Base-by-base conservation (phyloP, 2,113 vertebrate genomes). In the Anseranas semipalmata region DNA sequence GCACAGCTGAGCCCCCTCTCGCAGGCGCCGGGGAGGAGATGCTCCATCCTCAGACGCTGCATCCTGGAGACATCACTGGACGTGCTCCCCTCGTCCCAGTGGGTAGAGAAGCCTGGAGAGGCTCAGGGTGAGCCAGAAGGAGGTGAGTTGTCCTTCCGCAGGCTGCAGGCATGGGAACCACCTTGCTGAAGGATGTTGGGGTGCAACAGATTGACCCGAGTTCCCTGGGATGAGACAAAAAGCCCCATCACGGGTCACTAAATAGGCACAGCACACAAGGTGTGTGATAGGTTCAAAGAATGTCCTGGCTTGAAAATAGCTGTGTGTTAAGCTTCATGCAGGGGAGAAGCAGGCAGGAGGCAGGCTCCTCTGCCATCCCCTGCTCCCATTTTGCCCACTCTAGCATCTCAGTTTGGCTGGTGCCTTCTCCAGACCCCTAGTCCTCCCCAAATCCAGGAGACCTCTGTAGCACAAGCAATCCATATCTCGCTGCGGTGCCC, bases 101-200 rank as follows among this genome's bases (percentile, higher is more conserved):
- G 37, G 24, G 48, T 19, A 17, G 56, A 71, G 45, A 24, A 81
- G 60, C 60, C 37, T 39, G 15, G 35, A 37, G 65, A 86, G n/a
- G 30, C 15, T 93, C 56, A 53, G 9, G 32, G 53, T 9, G 7
- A 35, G 27, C 27, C 24, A 33, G 35, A 41, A 48, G 18, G 32
- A 32, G n/a, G 30, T n/a, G 39, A 16, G 9, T 20, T 77, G 45
- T 53, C 52, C 70, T 39, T 52, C 35, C 21, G 12, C 0, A 0
- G 41, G 35, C 68, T 52, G 39, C 27, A 30, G 67, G 17, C 0
- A 0, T 4, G 8, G 1, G 6, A 18, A 32, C 3, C 48, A 41
- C 76, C 82, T 50, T 65, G 32, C 22, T 22, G 32, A 32, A 17
- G 27, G 75, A 32, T 22, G 7, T 5, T 16, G 45, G 63, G 68